Conservation (phyloP, 2,888 invertebrate species). For the Tenthredo scrophulariae region DNA sequence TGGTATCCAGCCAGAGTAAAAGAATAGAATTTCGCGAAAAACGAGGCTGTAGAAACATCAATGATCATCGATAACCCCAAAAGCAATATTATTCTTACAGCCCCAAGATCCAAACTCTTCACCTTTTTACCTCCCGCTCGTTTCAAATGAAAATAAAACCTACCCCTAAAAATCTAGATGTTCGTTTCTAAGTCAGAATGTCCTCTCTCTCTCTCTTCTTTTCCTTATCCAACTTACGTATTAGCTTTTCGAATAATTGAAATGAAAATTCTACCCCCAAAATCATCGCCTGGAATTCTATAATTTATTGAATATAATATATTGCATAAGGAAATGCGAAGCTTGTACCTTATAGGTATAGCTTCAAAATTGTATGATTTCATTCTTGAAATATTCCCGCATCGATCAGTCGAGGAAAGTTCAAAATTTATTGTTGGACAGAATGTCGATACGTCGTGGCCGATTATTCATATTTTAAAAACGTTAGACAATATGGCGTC, state of each 20-base stretch:
- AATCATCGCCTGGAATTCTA: not conserved
- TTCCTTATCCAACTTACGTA: not conserved
- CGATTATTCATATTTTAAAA: not conserved
- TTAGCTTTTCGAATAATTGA: not conserved
- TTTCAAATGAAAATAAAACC: constrained; percentile 34
- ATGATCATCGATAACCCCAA: constrained; percentile 43
- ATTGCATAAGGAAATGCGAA: not conserved
- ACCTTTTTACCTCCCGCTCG: not conserved
- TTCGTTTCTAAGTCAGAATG: not conserved
- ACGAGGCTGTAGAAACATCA: constrained; percentile 22
- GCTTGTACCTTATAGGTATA: not conserved
- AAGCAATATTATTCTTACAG: constrained; percentile 39
- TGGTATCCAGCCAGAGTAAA: not conserved
- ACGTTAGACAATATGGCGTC: constrained; percentile 37
- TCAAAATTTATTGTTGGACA: constrained; percentile 35
- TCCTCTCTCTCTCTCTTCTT: not conserved
- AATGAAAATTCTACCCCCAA: not conserved
- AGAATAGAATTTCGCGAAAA: constrained; percentile 26
- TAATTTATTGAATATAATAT: too few relatives aligned
- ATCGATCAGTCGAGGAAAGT: not conserved
- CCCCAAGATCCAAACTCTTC: constrained; percentile 24
- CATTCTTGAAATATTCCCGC: not conserved
- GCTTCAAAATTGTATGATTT: not conserved
- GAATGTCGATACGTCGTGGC: constrained; percentile 43
- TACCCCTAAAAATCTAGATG: not conserved